Base-by-base conservation (phyloP, 2,113 vertebrate species). In the Leuciscus idus region DNA sequence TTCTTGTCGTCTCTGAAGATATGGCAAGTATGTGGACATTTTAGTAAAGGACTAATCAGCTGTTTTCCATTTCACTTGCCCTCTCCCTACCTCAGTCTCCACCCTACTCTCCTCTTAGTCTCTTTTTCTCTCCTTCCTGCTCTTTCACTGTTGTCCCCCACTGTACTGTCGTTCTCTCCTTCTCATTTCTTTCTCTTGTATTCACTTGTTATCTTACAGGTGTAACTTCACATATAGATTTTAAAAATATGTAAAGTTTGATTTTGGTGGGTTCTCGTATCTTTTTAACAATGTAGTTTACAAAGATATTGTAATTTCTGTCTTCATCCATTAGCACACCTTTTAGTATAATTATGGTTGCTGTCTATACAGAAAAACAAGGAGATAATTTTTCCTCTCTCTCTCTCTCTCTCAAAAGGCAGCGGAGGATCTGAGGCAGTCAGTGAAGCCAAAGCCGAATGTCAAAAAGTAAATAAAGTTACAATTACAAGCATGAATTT, bases 1-100 rank as follows among this genome's bases (percentile, higher is more conserved):
- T 70, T 70, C 66, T 70, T 70, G 66, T 70, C 66, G n/a, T 70
- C 66, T 70, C 30, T 70, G 66, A 70, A 70, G 66, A 28, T 70
- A 72, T 39, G 33, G 68, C 30, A 72, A 72, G 68, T 72, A 72
- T 39, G 68, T 72, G 28, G 26, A 72, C 68, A 72, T 72, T 72
- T 72, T 72, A 21, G 33, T 72, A 30, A 72, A 72, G 59, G 59
- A 61, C 59, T 61, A 61, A 61, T 61, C 59, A 61, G 59, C 21
- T 61, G 59, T 61, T 61, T 61, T 61, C 59, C 55, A 59, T 59
- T 59, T 59, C 13, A 61, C 59, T 61, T 61, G 48, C 48, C 48
- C 48, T 50, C 48, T 43, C 48, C 48, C 48, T 50, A 50, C 48
- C 48, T 50, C 48, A 50, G 48, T 61, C 59, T 61, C 59, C 59